These are phyloP conservation scores for Tetranychus piercei DNA, from an alignment of 2,888 invertebrate species.

Conservation along the genomic window DNA sequence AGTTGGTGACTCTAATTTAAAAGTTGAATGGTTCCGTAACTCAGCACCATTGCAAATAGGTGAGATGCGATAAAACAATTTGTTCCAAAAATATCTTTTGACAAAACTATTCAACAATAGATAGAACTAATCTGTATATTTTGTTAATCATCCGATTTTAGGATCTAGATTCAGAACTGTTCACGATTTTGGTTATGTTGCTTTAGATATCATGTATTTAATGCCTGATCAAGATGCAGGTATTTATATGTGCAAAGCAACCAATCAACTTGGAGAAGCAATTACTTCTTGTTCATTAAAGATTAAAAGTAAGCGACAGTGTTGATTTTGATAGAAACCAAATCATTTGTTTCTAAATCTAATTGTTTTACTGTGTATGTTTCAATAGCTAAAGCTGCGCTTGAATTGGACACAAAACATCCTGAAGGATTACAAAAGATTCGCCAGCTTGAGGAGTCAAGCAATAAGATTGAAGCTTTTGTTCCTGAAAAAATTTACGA, in stretches of 20 bases:
- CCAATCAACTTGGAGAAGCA: conserved; percentile 83
- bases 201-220: conserved; percentile 85
- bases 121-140: neutral
- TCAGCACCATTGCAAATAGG: neutral
- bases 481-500: conserved; percentile 64
- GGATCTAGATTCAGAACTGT: conserved; percentile 5
- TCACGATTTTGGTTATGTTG: conserved; percentile 69
- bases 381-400: conserved; percentile 24
- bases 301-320: conserved; percentile 17
- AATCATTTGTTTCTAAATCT: neutral
- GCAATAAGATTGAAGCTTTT: conserved; percentile 44
- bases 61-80: neutral
- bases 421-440: conserved; percentile 41
- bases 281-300: conserved; percentile 53
- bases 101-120: neutral
- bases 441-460: conserved; percentile 59
- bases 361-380: conserved; percentile 27
- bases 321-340: neutral
- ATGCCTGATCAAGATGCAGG: conserved; percentile 90
- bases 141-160: conserved; percentile 34
- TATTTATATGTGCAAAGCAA: conserved; percentile 78
- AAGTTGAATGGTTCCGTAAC: conserved; percentile 63
- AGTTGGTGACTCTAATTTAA: conserved; percentile 55
- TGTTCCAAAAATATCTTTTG: neutral
- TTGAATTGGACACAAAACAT: conserved; percentile 31